phyloP scores from a whole-genome alignment of 2,113 vertebrate species.

The Lagenorhynchus albirostris region DNA sequence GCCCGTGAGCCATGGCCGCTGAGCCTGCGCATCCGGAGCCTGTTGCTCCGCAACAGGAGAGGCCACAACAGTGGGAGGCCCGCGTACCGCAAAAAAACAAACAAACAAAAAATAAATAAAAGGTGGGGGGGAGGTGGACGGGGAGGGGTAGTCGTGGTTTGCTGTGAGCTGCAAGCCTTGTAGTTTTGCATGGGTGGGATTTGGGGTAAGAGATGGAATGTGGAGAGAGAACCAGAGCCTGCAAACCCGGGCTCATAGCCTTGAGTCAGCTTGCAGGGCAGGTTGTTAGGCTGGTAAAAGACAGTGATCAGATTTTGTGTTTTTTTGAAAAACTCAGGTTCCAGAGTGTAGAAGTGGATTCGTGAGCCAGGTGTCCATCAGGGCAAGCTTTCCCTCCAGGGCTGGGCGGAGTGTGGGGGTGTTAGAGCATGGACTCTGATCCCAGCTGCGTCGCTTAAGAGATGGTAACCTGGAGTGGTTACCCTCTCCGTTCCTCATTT shows the following conservation, averaged over 20 bases:
- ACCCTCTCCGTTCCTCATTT: neutral
- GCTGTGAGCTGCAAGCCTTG: neutral
- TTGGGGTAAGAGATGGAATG: neutral
- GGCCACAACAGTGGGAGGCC: no score
- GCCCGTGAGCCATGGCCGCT: no score
- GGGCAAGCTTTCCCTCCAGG: neutral
- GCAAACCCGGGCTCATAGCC: neutral
- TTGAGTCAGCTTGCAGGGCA: neutral
- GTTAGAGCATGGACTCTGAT: neutral
- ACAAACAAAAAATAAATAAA: no score
- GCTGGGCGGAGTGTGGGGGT: rapidly evolving
- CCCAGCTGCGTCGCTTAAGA: neutral
- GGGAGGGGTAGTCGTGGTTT: neutral
- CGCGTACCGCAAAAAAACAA: no score
- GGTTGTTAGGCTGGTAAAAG: neutral
- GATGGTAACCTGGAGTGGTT: neutral
- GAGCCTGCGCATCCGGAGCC: no score
- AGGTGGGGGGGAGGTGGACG: rapidly evolving
- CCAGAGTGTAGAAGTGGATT: neutral
- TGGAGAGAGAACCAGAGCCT: neutral
- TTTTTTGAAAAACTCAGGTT: neutral
- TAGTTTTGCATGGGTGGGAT: neutral
- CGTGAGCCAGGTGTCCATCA: rapidly evolving
- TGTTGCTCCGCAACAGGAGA: no score
- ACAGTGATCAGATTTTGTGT: neutral